These are phyloP conservation scores for Amniataba percoides DNA, from an alignment of 2,797 vertebrate genomes.

Conservation along the genomic window DNA sequence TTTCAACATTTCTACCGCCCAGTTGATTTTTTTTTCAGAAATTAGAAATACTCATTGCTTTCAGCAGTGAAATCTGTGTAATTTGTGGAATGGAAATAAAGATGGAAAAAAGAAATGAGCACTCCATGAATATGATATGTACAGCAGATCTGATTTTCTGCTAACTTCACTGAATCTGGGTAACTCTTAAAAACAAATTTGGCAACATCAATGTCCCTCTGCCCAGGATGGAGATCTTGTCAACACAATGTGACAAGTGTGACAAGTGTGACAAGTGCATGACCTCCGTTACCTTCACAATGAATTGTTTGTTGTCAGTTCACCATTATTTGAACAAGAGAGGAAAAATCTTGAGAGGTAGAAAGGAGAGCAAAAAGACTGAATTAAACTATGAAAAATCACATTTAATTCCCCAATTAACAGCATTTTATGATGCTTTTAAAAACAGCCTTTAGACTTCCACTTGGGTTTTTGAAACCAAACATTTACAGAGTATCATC, in stretches of 20 bases:
- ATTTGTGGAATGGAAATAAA: no score
- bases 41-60: background rate
- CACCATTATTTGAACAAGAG: background rate
- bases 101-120: no score
- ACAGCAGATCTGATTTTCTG: background rate
- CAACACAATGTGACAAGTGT: background rate
- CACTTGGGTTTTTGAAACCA: background rate
- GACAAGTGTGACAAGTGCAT: background rate
- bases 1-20: background rate
- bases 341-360: no score
- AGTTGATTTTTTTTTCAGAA: no score
- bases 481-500: background rate
- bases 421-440: background rate
- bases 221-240: constrained; percentile 3
- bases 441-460: background rate
- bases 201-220: background rate
- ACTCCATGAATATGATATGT: no score
- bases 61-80: background rate
- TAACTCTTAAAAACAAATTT: background rate
- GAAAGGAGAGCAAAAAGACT: no score
- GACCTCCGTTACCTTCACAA: constrained; percentile 1
- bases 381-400: no score
- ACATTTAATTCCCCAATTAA: background rate
- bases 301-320: background rate
- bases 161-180: background rate